Conservation (phyloP, 2,888 invertebrate genomes). For the Pristionchus maxplancki region DNA sequence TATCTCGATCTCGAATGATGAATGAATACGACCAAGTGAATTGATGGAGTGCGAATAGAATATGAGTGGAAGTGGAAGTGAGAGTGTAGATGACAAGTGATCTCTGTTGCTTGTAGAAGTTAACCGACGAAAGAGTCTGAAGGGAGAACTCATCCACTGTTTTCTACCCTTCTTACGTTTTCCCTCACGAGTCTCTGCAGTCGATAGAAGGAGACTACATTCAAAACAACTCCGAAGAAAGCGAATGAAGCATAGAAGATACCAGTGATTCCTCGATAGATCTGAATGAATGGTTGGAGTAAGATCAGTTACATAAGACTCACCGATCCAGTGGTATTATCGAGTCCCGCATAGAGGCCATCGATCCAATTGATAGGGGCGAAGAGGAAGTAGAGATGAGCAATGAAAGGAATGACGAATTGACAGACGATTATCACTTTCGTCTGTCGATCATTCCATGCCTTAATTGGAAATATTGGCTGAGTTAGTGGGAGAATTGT, state of each 20-base stretch:
- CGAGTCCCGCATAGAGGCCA: not conserved
- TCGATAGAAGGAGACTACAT: not conserved
- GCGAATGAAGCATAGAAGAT: not conserved
- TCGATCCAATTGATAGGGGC: not conserved
- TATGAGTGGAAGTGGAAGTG: not conserved
- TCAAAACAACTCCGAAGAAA: not conserved
- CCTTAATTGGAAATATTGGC: not conserved
- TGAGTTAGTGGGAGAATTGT: no score
- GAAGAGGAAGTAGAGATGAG: not conserved
- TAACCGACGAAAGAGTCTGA: not conserved
- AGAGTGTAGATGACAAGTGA: slow-evolving; percentile 4
- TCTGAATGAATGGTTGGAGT: not conserved
- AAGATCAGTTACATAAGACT: not conserved
- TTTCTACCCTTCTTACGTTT: not conserved
- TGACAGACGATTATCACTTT: not conserved
- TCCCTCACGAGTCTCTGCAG: not conserved
- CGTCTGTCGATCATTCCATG: not conserved
- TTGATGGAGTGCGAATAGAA: not conserved
- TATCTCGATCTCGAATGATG: not conserved
- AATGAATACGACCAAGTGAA: slow-evolving; percentile 14
- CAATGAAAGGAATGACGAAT: not conserved
- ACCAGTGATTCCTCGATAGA: slow-evolving; percentile 6
- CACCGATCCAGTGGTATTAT: not conserved
- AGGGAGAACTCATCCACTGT: not conserved
- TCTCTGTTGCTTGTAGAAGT: slow-evolving; percentile 14